These are phyloP conservation scores for Eptatretus burgeri DNA, from an alignment of 2,113 vertebrate genomes.

Conservation along the genomic window DNA sequence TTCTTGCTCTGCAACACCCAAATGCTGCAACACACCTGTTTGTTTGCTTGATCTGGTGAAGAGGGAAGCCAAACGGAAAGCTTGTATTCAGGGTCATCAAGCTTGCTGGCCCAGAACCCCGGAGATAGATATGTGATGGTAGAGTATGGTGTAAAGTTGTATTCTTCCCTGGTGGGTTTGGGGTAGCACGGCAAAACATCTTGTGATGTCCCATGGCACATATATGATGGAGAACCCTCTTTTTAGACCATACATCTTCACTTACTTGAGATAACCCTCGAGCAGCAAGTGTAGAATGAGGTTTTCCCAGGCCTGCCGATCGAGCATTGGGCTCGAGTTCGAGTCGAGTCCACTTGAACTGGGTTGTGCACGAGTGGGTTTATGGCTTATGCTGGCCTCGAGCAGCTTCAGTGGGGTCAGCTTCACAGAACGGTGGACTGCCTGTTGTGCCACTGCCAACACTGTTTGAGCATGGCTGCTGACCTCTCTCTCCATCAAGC, in stretches of 20 bases:
- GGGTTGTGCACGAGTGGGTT: no score
- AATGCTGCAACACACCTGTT: neutral
- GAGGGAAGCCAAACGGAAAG: constrained; percentile 18
- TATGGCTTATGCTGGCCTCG: constrained; percentile 46
- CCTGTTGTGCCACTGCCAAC: no score
- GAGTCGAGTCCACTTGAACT: constrained; percentile 9
- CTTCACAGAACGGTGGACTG: constrained; percentile 20
- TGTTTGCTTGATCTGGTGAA: neutral
- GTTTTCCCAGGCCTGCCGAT: constrained; percentile 34
- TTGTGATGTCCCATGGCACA: no score
- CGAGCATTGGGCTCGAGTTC: constrained; percentile 20
- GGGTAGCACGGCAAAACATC: no score
- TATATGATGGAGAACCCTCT: no score
- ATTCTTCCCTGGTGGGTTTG: constrained; percentile 38
- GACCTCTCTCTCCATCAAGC: no score
- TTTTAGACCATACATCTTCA: neutral
- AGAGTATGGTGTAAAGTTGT: constrained; percentile 76
- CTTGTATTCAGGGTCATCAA: constrained; percentile 25
- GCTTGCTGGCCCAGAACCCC: constrained; percentile 41
- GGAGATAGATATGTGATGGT: constrained; percentile 64
- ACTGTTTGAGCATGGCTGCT: no score
- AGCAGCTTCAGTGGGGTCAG: constrained; percentile 66
- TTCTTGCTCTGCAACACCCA: no score
- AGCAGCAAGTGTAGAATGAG: constrained; percentile 37
- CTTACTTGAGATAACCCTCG: constrained; percentile 49